Base-by-base conservation (phyloP, 2,113 vertebrate genomes). In the Ptychochromis oligacanthus region DNA sequence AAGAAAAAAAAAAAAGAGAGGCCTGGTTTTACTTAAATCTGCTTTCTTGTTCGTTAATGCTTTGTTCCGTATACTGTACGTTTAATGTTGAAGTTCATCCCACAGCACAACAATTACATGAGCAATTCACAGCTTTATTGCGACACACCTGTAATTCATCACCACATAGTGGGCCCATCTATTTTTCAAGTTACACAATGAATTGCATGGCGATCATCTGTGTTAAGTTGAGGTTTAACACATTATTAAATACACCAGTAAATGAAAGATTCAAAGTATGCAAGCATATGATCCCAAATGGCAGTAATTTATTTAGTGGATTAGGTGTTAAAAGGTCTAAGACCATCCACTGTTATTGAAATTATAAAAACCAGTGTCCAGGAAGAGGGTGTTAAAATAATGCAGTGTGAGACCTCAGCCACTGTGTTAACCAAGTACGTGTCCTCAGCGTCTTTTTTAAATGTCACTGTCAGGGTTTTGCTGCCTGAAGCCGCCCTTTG, bases 401-500 rank as follows among this genome's bases (percentile, higher is more conserved):
- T 26, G 64, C 11, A 10, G 12, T 28, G 24, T 55, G 11, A 49
- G 7, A 80, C 18, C 34, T 72, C 18, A 3, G 46, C 62, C 31
- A 26, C 3, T 8, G 43, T 62, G 83, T 85, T 43, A 87, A 80
- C 77, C 64, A 18, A 8, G 17, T 28, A 0, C 76, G 5, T 60
- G 26, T 79, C 57, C 72, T 38, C 75, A 7, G 22, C 10, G 1
- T 40, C 40, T 70, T 15, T 15, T 4, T 65, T 62, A 89, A 91
- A 89, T 90, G 83, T 92, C 83, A 87, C 1, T 24, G 15, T 49
- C 26, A 83, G 38, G 17, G 59, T 84, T 80, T 40, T 46, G 4
- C 43, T 79, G 67, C 55, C 62, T 88, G 79, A 83, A 34, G n/a
- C 26, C n/a, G n/a, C n/a, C n/a, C n/a, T 14, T 8, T 65, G 56